Conservation (phyloP, 1,140 invertebrate species). For the Drosophila mayri region DNA sequence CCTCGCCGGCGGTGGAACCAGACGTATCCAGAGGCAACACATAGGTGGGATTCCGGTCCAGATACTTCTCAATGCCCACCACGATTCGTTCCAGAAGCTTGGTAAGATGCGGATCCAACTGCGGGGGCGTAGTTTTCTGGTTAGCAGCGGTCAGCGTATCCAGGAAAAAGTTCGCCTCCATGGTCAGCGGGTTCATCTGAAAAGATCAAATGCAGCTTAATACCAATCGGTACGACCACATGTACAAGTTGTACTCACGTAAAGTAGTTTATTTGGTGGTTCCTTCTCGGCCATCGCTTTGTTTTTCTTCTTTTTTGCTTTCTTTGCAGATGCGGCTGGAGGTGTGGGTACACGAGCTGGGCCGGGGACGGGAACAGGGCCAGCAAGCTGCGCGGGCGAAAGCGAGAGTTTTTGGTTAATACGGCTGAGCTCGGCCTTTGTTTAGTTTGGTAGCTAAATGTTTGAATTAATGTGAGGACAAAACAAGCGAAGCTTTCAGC, state of each 20-base stretch:
- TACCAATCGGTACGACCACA: background rate
- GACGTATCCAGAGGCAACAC: conserved; percentile 41
- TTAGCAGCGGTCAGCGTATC: conserved; percentile 53
- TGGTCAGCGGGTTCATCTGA: conserved; percentile 73
- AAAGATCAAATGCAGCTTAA: background rate
- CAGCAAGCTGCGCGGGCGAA: conserved; percentile 26
- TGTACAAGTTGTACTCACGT: conserved; percentile 43
- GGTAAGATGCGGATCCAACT: conserved; percentile 64
- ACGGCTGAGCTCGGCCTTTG: conserved; percentile 20
- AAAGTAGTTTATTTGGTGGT: conserved; percentile 42
- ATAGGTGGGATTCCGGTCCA: conserved; percentile 59
- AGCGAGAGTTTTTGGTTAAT: conserved; percentile 9
- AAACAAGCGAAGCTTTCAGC: conserved; percentile 35
- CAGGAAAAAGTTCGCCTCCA: conserved; percentile 71
- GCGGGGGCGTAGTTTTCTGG: conserved; percentile 16
- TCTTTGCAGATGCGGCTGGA: conserved; percentile 21
- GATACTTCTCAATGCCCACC: conserved; percentile 63
- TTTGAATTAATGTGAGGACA: conserved; percentile 31
- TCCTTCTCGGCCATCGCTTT: conserved; percentile 56
- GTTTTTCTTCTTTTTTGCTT: conserved; percentile 39
- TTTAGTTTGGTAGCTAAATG: conserved; percentile 23
- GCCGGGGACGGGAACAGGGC: background rate
- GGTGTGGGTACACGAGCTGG: background rate
- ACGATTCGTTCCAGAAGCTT: conserved; percentile 64
- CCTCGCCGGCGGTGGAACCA: background rate